phyloP scores from a whole-genome alignment of 2,113 vertebrate species.

The Calonectris borealis region DNA sequence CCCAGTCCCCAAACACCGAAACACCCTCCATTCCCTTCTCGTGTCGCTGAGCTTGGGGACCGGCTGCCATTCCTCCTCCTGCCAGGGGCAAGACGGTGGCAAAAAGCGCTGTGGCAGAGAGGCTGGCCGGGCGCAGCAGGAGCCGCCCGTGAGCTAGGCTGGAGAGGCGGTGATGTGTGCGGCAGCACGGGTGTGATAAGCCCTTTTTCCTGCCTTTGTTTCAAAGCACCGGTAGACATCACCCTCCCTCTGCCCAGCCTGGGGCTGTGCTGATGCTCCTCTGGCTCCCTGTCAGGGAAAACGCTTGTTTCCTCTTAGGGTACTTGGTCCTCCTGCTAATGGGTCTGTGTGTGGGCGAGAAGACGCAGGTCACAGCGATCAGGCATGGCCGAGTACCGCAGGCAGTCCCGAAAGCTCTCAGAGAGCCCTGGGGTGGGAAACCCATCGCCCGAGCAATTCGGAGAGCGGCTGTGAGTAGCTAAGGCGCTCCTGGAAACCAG shows the following conservation, averaged over 20 bases:
- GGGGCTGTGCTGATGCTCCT: not conserved
- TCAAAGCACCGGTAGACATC: accelerated
- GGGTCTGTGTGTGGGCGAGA: not conserved
- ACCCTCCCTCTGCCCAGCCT: not conserved
- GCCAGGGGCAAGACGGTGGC: not conserved
- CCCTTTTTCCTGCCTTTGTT: not conserved
- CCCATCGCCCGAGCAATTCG: accelerated
- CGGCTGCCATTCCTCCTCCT: not conserved
- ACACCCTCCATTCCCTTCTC: not conserved
- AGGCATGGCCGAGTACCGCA: not conserved
- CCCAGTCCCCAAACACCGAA: not conserved
- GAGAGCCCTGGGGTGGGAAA: not conserved
- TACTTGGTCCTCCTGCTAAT: not conserved
- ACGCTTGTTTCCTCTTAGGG: not conserved
- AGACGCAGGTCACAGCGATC: not conserved
- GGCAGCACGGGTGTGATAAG: accelerated
- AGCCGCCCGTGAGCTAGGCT: not conserved
- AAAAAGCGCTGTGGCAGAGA: not conserved
- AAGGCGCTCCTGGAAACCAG: not conserved
- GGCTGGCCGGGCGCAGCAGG: not conserved
- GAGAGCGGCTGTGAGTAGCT: not conserved
- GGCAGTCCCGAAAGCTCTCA: not conserved
- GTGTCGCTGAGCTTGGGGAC: not conserved
- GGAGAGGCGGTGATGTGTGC: not conserved
- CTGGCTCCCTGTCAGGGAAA: not conserved